These are phyloP conservation scores for Trachelus stipa DNA, from an alignment of 2,888 invertebrate species.

Conservation along the genomic window DNA sequence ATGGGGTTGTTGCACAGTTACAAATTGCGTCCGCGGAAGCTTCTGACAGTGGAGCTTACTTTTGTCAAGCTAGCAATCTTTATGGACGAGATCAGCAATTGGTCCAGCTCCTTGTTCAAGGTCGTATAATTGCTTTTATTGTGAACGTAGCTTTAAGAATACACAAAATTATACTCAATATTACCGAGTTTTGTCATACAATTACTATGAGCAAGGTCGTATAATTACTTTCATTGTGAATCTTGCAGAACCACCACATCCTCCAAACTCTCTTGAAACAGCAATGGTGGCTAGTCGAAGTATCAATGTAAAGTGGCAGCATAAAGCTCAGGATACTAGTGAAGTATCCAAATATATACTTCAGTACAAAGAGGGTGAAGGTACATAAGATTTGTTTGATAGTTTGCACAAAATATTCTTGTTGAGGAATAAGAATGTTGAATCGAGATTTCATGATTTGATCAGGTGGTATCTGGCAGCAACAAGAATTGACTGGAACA, in stretches of 20 bases:
- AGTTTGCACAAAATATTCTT: not conserved
- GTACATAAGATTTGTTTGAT: conserved; percentile 50
- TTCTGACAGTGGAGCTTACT: conserved; percentile 80
- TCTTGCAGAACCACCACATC: conserved; percentile 76
- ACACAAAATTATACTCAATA: too few species aligned
- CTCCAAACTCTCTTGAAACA: conserved; percentile 76
- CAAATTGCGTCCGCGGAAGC: conserved; percentile 78
- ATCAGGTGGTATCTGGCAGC: conserved; percentile 72
- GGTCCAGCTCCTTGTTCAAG: conserved; percentile 79
- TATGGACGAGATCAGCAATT: conserved; percentile 79
- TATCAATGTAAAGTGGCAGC: conserved; percentile 82
- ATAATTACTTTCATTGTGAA: too few species aligned
- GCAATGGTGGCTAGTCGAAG: conserved; percentile 79
- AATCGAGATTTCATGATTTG: conserved; percentile 1
- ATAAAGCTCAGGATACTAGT: conserved; percentile 75
- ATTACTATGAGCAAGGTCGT: too few species aligned
- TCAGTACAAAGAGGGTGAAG: conserved; percentile 75
- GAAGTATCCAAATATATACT: conserved; percentile 79
- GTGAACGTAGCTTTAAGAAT: not conserved
- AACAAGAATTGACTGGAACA: conserved; percentile 75
- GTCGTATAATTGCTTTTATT: conserved; percentile 36
- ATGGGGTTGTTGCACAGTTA: conserved; percentile 78
- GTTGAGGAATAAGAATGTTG: not conserved
- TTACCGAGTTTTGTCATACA: too few species aligned
- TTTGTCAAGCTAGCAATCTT: conserved; percentile 82